These are phyloP conservation scores for Lepidostoma basale DNA, from an alignment of 1,140 invertebrate genomes.

Conservation along the genomic window DNA sequence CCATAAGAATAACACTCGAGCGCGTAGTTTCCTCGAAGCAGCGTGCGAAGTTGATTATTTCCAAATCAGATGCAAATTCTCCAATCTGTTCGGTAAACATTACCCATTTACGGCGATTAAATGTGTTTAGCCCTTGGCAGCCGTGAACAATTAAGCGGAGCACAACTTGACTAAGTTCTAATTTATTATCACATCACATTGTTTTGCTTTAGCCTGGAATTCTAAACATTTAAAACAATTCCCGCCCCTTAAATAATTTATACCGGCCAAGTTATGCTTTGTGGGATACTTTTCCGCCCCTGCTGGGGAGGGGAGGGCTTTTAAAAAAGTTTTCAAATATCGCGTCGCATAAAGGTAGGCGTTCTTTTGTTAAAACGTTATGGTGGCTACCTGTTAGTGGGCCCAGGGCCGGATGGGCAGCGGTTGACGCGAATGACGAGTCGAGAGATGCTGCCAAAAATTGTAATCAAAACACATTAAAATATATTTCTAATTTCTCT, in stretches of 20 bases:
- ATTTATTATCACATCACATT: constrained; percentile 11
- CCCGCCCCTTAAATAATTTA: constrained; percentile 4
- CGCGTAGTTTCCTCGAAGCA: no score
- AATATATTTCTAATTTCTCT: no score
- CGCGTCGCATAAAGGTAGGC: not conserved
- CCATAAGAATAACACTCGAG: no score
- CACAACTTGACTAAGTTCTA: not conserved
- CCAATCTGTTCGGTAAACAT: not conserved
- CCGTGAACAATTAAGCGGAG: not conserved
- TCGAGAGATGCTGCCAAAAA: no score
- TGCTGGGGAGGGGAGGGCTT: not conserved
- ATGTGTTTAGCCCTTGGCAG: not conserved
- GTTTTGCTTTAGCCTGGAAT: not conserved
- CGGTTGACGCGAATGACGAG: no score
- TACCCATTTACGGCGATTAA: not conserved
- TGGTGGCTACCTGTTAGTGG: not conserved
- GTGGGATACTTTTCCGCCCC: not conserved
- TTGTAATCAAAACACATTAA: no score
- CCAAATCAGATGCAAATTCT: not conserved
- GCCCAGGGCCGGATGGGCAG: no score
- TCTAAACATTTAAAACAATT: constrained; percentile 14
- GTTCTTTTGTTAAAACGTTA: constrained; percentile 1
- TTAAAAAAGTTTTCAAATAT: constrained; percentile 17
- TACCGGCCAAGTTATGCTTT: constrained; percentile 11
- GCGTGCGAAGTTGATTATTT: constrained; percentile 4